Percentiles rank a stretch among this genome's conserved stretches.
Evolutionary conservation across 2,113 vertebrate genomes (phyloP).

Genomic region (Campylorhamphus procurvoides): DNA sequence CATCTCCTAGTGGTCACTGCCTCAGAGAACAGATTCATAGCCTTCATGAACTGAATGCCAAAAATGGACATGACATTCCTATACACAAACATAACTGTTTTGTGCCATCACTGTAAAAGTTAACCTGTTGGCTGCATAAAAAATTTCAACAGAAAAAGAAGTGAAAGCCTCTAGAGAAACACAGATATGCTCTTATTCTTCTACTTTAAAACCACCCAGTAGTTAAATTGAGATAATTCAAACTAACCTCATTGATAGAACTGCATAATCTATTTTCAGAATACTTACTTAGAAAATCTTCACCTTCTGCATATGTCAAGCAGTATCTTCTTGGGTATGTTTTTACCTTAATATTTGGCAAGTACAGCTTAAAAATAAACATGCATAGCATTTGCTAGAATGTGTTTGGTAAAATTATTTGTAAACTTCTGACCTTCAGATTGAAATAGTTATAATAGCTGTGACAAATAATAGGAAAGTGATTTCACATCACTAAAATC

Average conservation of each 20-base stretch:
- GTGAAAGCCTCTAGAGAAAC: neutral
- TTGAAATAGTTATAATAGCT: neutral
- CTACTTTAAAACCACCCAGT: neutral
- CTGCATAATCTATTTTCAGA: neutral
- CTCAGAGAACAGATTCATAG: neutral
- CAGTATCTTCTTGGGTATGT: neutral
- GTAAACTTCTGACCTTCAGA: neutral
- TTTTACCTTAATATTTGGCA: neutral
- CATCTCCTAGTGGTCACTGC: neutral
- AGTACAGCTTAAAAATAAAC: neutral
- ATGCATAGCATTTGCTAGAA: neutral
- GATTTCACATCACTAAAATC: neutral
- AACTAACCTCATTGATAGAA: neutral
- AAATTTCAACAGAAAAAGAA: neutral
- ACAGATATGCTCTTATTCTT: neutral
- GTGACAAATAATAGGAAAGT: neutral
- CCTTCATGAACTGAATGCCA: neutral
- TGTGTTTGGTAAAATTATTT: neutral
- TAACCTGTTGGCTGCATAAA: rapidly evolving
- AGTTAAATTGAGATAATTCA: neutral
- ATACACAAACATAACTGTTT: neutral
- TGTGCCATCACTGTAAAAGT: neutral
- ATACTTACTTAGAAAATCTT: neutral
- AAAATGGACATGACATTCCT: rapidly evolving
- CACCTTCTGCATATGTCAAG: neutral